These are phyloP conservation scores for Glaucopsyche alexis DNA, from an alignment of 2,888 invertebrate genomes.

Conservation along the genomic window DNA sequence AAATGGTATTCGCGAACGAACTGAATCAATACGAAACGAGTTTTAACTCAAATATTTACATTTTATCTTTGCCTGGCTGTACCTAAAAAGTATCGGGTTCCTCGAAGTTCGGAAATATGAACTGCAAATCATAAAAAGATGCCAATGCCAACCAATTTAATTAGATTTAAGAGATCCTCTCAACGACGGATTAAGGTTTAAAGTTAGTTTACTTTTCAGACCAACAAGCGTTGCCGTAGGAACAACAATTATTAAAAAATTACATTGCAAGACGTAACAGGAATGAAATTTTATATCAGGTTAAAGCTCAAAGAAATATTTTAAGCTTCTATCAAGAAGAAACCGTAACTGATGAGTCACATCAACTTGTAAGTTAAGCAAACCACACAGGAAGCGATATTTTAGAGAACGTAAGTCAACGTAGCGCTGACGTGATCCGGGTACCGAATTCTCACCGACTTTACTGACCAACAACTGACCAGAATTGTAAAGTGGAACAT, in stretches of 20 bases:
- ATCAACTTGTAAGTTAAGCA: not conserved
- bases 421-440: conserved; percentile 17
- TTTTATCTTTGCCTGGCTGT: not conserved
- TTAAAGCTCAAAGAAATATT: not conserved
- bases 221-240: too few species aligned
- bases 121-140: not conserved
- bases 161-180: too few species aligned
- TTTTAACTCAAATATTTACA: conserved; percentile 23
- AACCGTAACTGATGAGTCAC: not conserved
- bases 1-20: conserved; percentile 37
- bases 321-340: not conserved
- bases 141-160: not conserved
- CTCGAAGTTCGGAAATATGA: not conserved
- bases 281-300: too few species aligned
- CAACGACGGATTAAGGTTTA: too few species aligned
- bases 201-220: too few species aligned
- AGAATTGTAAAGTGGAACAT: conserved; percentile 21
- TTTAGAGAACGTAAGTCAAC: conserved; percentile 15
- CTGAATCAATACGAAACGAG: conserved; percentile 29
- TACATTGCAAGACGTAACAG: too few species aligned
- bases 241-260: too few species aligned
- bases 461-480: conserved; percentile 21
- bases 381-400: conserved; percentile 20
- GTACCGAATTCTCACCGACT: not conserved
- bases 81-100: conserved; percentile 8